Conservation (phyloP, 2,888 invertebrate genomes). For the Unio delphinus region DNA sequence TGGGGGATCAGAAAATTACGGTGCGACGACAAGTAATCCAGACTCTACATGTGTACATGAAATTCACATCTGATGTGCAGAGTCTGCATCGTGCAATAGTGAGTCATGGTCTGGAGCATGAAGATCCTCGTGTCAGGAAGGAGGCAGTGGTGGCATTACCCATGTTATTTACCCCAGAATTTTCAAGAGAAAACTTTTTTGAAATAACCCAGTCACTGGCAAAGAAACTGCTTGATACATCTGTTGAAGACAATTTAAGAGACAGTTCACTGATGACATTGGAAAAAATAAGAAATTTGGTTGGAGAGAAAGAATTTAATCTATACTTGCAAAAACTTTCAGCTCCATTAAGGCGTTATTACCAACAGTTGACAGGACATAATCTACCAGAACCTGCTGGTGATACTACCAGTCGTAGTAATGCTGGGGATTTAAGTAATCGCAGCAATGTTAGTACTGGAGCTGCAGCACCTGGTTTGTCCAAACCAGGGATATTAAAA, state of each 20-base stretch:
- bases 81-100: constrained; percentile 69
- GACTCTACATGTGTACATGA: constrained; percentile 72
- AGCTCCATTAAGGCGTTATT: constrained; percentile 54
- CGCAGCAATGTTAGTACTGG: constrained; percentile 16
- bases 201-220: constrained; percentile 68
- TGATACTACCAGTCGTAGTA: neutral
- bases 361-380: constrained; percentile 53
- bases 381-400: constrained; percentile 24
- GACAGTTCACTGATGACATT: constrained; percentile 67
- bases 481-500: constrained; percentile 20
- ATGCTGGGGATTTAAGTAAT: constrained; percentile 13
- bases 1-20: constrained; percentile 68
- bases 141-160: constrained; percentile 71
- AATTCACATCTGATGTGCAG: constrained; percentile 70
- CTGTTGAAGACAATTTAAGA: constrained; percentile 63
- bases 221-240: constrained; percentile 61
- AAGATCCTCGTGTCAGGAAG: constrained; percentile 65
- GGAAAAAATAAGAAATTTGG: constrained; percentile 68
- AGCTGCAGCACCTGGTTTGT: constrained; percentile 22
- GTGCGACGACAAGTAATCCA: constrained; percentile 71
- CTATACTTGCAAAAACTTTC: constrained; percentile 62
- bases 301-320: constrained; percentile 69
- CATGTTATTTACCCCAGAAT: constrained; percentile 71
- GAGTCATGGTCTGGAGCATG: constrained; percentile 69
- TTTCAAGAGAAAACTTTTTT: constrained; percentile 69